Percentiles rank a stretch among this genome's conserved stretches.
Evolutionary conservation across 2,113 vertebrate species (phyloP).

Genomic region (Datnioides undecimradiatus): DNA sequence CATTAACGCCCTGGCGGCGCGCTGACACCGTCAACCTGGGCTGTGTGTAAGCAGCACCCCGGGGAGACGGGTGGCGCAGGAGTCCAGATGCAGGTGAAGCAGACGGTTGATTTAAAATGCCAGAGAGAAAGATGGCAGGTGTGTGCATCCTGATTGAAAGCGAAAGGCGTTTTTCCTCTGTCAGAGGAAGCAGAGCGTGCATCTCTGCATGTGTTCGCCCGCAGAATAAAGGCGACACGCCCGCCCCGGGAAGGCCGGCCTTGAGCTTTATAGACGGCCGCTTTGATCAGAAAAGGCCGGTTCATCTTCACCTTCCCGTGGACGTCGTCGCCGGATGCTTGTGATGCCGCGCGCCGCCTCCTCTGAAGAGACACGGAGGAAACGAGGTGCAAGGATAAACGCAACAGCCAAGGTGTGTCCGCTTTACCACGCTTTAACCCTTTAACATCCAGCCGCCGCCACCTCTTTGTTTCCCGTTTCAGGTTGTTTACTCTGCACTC

Average conservation of each 20-base stretch:
- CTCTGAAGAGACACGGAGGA: slow-evolving; percentile 53
- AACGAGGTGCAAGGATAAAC: slow-evolving; percentile 69
- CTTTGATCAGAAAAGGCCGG: slow-evolving; percentile 83
- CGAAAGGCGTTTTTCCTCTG: slow-evolving; percentile 63
- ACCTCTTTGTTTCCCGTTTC: background rate
- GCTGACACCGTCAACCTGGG: slow-evolving; percentile 52
- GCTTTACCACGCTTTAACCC: background rate
- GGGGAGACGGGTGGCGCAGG: slow-evolving; percentile 48
- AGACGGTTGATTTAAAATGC: slow-evolving; percentile 73
- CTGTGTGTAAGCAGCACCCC: slow-evolving; percentile 37
- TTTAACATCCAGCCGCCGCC: background rate
- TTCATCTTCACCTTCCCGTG: slow-evolving; percentile 65
- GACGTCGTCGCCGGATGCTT: slow-evolving; percentile 74
- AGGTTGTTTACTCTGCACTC: background rate
- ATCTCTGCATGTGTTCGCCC: slow-evolving; percentile 33
- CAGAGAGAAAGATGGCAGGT: slow-evolving; percentile 61
- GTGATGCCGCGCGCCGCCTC: slow-evolving; percentile 69
- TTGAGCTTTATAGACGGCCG: slow-evolving; percentile 62
- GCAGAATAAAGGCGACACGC: slow-evolving; percentile 63
- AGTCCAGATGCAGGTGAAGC: slow-evolving; percentile 62
- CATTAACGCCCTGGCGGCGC: slow-evolving; percentile 55
- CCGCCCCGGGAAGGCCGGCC: slow-evolving; percentile 64
- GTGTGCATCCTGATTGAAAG: slow-evolving; percentile 70
- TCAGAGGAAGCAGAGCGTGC: slow-evolving; percentile 18
- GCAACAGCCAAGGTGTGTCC: slow-evolving; percentile 53